These are phyloP conservation scores for Alexandromys fortis DNA, from an alignment of 2,113 vertebrate genomes.

Conservation along the genomic window DNA sequence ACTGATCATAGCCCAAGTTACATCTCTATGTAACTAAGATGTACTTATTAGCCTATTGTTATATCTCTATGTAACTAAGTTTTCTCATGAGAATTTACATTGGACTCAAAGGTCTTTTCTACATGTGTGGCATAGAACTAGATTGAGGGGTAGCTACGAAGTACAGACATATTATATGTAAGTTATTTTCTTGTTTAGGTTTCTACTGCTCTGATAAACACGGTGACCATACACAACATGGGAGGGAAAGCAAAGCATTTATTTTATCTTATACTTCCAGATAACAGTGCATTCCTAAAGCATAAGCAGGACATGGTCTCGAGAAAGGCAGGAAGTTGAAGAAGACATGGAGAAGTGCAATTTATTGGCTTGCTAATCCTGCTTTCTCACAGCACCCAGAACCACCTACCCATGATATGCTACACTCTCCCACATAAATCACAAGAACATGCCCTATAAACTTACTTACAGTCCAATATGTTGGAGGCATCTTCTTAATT, in stretches of 20 bases:
- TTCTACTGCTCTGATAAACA: background rate
- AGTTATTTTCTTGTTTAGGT: background rate
- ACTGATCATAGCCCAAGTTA: background rate
- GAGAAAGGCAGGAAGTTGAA: background rate
- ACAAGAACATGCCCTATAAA: background rate
- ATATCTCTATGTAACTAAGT: background rate
- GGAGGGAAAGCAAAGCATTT: background rate
- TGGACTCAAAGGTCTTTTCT: background rate
- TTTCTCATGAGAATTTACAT: background rate
- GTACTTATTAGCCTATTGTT: no score
- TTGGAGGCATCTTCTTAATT: background rate
- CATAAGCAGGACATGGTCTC: background rate
- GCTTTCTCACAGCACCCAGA: background rate
- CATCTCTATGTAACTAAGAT: background rate
- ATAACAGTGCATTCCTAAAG: background rate
- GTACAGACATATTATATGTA: background rate
- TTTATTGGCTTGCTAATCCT: background rate
- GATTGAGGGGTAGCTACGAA: background rate
- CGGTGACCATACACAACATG: background rate
- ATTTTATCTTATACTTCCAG: background rate
- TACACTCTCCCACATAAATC: background rate
- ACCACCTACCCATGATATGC: background rate
- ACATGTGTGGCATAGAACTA: background rate
- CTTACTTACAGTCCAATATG: background rate
- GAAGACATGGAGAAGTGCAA: background rate